phyloP scores from a whole-genome alignment of 2,113 vertebrate species.

The Sturnus vulgaris region DNA sequence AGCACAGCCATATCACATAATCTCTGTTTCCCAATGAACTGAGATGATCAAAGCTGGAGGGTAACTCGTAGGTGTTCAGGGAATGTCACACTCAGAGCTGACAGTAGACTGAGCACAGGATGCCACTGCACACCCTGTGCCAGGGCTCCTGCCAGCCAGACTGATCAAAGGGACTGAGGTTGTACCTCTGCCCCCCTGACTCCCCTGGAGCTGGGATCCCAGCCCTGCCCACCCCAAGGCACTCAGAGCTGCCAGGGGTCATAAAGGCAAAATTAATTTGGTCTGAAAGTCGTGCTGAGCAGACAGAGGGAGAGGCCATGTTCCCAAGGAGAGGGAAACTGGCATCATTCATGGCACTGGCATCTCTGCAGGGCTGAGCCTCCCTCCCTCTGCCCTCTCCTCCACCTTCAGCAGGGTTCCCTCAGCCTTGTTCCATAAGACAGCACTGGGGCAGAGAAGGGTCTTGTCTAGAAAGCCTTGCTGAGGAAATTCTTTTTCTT shows the following conservation, averaged over 20 bases:
- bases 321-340: not conserved
- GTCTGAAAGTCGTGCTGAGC: not conserved
- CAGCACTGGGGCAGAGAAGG: not conserved
- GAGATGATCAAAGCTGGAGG: not conserved
- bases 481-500: not conserved
- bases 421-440: not conserved
- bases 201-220: not conserved
- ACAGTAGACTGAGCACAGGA: not conserved
- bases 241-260: not conserved
- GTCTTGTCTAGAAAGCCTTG: not conserved
- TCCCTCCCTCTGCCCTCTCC: not conserved
- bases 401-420: not conserved
- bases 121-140: not conserved
- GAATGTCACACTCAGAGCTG: not conserved
- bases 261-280: not conserved
- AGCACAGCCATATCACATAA: not conserved
- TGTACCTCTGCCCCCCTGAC: not conserved
- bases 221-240: not conserved
- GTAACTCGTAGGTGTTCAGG: not conserved
- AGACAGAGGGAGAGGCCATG: not conserved
- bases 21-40: not conserved
- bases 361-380: not conserved
- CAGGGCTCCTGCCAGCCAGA: not conserved
- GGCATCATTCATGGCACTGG: fast-evolving
- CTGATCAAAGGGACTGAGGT: slow-evolving; percentile 18